Conservation (phyloP, 2,888 invertebrate genomes). For the Drosophila bunnanda region DNA sequence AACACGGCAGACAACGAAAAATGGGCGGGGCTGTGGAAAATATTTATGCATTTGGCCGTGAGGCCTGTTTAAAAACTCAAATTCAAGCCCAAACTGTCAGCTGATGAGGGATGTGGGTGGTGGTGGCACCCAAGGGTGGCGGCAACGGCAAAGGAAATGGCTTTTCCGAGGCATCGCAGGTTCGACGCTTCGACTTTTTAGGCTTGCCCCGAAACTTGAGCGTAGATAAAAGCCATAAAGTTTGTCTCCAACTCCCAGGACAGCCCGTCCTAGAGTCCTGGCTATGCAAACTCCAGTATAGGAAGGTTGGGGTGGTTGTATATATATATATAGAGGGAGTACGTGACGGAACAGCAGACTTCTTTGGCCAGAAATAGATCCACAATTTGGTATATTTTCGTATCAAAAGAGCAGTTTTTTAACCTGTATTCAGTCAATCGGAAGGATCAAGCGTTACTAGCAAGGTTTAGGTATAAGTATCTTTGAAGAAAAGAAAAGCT, state of each 20-base stretch:
- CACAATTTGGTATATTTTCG: not conserved
- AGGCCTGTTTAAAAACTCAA: conserved; percentile 65
- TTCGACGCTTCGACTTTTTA: conserved; percentile 23
- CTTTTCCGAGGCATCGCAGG: conserved; percentile 1
- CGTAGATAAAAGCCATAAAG: conserved; percentile 74
- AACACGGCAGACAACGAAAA: conserved; percentile 12
- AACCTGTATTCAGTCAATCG: no score
- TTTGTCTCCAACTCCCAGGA: conserved; percentile 42
- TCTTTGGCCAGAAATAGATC: not conserved
- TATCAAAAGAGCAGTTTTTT: not conserved
- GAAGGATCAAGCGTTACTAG: no score
- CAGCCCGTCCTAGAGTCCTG: not conserved
- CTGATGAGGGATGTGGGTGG: conserved; percentile 44
- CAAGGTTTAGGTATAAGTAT: no score
- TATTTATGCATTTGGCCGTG: conserved; percentile 74
- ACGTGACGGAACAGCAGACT: no score
- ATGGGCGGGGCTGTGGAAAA: conserved; percentile 45
- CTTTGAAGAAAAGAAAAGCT: no score
- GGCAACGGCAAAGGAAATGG: conserved; percentile 10
- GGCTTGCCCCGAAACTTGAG: conserved; percentile 59
- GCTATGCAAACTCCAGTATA: not conserved
- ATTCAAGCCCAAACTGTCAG: conserved; percentile 17
- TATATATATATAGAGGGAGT: not conserved
- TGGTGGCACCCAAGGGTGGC: not conserved
- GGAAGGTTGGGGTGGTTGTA: not conserved